Base-by-base conservation (phyloP, 2,113 vertebrate species). In the Anarhynchus alexandrinus region DNA sequence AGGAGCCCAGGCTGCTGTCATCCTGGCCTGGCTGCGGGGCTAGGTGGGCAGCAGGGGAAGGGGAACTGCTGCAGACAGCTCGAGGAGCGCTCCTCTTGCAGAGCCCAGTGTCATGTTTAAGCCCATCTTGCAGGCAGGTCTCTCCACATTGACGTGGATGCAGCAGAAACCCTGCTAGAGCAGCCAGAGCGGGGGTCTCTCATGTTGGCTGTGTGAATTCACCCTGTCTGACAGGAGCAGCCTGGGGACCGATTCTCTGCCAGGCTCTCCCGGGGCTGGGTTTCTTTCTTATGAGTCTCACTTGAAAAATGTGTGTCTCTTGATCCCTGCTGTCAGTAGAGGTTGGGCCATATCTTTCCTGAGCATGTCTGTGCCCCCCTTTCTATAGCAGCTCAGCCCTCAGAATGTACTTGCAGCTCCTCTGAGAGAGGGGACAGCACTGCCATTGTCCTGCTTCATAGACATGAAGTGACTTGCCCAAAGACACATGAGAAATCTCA, bases 41-140 rank as follows among this genome's bases (percentile, higher is more conserved):
- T 91, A 27, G 42, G 14, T 6, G 11, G 25, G 55, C 42, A 65
- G 69, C 64, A 85, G 32, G 14, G 12, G 64, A 82, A 90, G 42
- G 55, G 58, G 23, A 78, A 18, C 32, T 7, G 12, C 21, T 82
- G 49, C 62, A 45, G 21, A 34, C 38, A 78, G 4, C 18, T 76
- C 4, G 5, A 18, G 54, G 10, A 3, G 0, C 5, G 22, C 29
- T 77, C 45, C 26, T 71, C 20, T 87, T 10, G 1, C 9, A 4
- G 43, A 78, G 27, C 38, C 47, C 4, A 1, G 12, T n/a, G 52
- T 47, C 7, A 5, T 58, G 36, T 40, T 84, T 12, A 67, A 77
- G 78, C 20, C n/a, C 40, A 59, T n/a, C 36, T 72, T 18, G 1
- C 30, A 59, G 49, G 27, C 36, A 67, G 47, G 45, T 71, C 45